Evolutionary conservation across 2,888 invertebrate species (phyloP), one percentile per base, ranked within the genome.

Genomic region (Drosophila mettleri): DNA sequence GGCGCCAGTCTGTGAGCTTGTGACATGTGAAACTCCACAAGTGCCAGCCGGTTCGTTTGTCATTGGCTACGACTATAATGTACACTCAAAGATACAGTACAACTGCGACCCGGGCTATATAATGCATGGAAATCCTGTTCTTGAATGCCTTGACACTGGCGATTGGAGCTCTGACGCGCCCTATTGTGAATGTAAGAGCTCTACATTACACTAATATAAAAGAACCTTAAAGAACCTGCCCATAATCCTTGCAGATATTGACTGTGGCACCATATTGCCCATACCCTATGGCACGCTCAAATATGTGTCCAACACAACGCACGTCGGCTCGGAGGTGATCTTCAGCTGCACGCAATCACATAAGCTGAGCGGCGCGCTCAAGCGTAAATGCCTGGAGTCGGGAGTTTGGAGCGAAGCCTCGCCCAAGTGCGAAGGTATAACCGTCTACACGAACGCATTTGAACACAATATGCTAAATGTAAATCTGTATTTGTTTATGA

Each of bases 31-130:
- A 34, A 96, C 97, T 76, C 98, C 98, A 0, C 95, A 97, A 84
- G 96, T 97, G 0, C 97, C 97, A 0, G 93, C 95, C 0, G 97
- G 97, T 8, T 96, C 97, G 9, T 97, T 95, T 91, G 97, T 98
- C 66, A 96, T 97, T 18, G 97, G 97, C 0, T 97, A 97, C 89
- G 97, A 97, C 89, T 95, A 97, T 90, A 97, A 97, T 89, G 95
- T 98, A 0, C 97, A 97, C 91, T 97, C 97, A 0, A 95, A 94
- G 31, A 97, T 98, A 48, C 95, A 96, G 89, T 98, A 97, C 92
- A 95, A 97, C 88, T 98, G 98, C 90, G 97, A 97, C 91, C 94
- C 95, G 0, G 98, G 98, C 0, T 96, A 97, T 91, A 93, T 95
- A 65, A 93, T 98, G 66, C 94, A 95, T 7, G 97, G 98, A 0